Base-by-base conservation (phyloP, 2,113 vertebrate genomes). In the Seriola rivoliana region DNA sequence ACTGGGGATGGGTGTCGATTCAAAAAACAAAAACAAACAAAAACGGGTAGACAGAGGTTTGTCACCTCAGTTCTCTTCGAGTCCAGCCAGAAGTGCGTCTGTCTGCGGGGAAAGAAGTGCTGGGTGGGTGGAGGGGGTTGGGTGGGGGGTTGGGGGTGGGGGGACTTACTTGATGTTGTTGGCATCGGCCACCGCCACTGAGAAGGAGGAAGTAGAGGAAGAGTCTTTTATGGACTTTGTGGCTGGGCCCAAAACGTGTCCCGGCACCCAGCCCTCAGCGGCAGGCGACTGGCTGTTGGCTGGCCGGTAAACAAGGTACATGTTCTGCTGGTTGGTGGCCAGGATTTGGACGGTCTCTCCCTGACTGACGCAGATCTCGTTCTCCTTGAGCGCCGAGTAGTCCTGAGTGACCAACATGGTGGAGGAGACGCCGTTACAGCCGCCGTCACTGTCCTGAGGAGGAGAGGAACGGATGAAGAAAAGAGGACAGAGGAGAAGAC, bases 121-220 rank as follows among this genome's bases (percentile, higher is more conserved):
- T 44, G 93, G 94, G 95, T 93, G 66, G 94, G 92, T 93, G 95
- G 92, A 92, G 94, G 90, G 91, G 84, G 94, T 91, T 91, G 93
- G 94, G 89, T 93, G 94, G 90, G 93, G 93, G 96, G 23, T 23
- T 23, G 23, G 23, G 23, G 23, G 23, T 23, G 89, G 93, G 94
- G 93, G 93, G 96, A 99, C 98, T 99, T 99, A 99, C 98, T 99
- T 99, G 97, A 99, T 97, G 96, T 96, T 97, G 96, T 95, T 96
- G 93, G 96, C 95, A 82, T 99, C 97, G 88, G 94, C 92, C 81
- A 93, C 89, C 2, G 89, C 91, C 5, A 88, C 66, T 7, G 91
- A 42, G 82, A 93, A 93, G 80, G 90, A 92, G 25, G 88, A 88
- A 14, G 91, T 70, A 9, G 93, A 94, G 23, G 88, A 96, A 92